Conservation (phyloP, 2,113 vertebrate genomes). For the Meles meles region DNA sequence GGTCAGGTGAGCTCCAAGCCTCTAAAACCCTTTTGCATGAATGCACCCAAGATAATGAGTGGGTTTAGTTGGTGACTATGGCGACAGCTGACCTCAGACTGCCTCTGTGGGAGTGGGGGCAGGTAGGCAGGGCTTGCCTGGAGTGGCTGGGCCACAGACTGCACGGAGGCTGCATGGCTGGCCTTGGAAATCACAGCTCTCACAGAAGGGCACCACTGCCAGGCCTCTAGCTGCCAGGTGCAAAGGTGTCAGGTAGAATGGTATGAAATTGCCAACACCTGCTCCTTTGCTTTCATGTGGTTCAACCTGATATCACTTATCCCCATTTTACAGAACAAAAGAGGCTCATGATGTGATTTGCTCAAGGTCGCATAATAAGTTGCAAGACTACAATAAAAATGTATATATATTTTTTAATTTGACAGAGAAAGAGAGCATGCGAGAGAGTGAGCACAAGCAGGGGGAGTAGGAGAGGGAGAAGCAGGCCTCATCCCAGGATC, state of each 20-base stretch:
- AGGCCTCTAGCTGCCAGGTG: background rate
- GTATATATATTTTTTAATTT: too few species aligned
- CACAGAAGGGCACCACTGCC: background rate
- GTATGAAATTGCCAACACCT: background rate
- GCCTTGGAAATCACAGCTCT: background rate
- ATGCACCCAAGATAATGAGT: constrained; percentile 5
- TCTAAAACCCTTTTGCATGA: constrained; percentile 7
- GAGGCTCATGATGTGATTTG: background rate
- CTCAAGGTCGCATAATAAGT: background rate
- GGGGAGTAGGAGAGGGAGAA: too few species aligned
- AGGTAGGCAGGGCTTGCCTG: background rate
- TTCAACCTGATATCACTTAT: background rate
- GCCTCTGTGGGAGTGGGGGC: background rate
- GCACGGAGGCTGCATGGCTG: background rate
- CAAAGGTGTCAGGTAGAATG: background rate
- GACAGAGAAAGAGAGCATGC: too few species aligned
- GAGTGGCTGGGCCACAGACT: background rate
- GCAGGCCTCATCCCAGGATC: too few species aligned
- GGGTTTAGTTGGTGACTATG: constrained; percentile 43
- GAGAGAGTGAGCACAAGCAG: too few species aligned
- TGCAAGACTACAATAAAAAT: background rate
- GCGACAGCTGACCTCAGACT: constrained; percentile 41
- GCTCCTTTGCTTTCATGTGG: background rate
- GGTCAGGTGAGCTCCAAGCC: background rate
- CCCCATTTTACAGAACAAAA: constrained; percentile 5